Percentiles rank a stretch among this genome's conserved stretches.
phyloP scores from a whole-genome alignment of 2,888 invertebrate species.

The Allacma fusca region DNA sequence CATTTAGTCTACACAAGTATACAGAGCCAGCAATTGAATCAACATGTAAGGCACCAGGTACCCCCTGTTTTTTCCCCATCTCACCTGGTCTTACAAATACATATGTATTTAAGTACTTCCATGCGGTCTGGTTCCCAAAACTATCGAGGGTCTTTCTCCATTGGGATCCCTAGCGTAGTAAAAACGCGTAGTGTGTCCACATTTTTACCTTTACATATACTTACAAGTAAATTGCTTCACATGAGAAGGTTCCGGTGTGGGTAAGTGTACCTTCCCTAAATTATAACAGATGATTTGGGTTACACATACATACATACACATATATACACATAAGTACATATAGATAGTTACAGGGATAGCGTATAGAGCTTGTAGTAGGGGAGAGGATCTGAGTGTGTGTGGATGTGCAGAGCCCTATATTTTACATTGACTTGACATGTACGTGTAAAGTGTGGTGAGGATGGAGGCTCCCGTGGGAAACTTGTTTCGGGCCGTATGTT shows the following conservation, averaged over 20 bases:
- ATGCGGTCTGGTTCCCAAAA: no score
- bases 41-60: not conserved
- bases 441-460: not conserved
- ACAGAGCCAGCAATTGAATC: conserved; percentile 7
- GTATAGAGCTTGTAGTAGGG: no score
- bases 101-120: no score
- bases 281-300: no score
- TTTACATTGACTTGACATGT: not conserved
- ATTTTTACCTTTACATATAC: no score
- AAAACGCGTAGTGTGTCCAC: no score
- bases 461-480: conserved; percentile 23
- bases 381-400: no score
- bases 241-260: conserved; percentile 1
- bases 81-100: conserved; percentile 20
- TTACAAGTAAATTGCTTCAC: conserved; percentile 7
- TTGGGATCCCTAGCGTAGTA: not conserved
- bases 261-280: no score
- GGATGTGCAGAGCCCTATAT: not conserved
- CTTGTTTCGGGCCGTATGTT: not conserved
- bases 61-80: not conserved
- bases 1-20: not conserved
- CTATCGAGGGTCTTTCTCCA: not conserved
- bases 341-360: no score
- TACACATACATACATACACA: not conserved
- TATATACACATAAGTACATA: not conserved